Percentiles rank a stretch among this genome's conserved stretches.
Conservation (phyloP, 2,888 invertebrate species). For the Drosophila hamatofila region DNA sequence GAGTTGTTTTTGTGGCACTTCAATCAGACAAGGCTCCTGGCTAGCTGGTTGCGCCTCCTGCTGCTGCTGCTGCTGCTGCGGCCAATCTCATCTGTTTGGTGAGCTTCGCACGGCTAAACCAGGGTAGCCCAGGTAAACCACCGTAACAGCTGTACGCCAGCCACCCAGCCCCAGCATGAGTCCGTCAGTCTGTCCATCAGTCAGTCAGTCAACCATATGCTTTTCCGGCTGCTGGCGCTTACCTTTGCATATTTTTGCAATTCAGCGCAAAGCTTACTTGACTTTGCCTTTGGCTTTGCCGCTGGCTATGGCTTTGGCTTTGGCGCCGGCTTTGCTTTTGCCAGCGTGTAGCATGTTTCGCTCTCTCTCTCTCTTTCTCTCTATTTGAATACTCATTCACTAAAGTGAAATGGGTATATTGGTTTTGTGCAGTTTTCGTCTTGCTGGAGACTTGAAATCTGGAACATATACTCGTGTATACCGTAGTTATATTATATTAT, state of each 20-base stretch:
- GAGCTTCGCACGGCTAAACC: slow-evolving; percentile 3
- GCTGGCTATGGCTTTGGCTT: slow-evolving; percentile 10
- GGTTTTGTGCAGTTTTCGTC: no score
- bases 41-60: slow-evolving; percentile 1
- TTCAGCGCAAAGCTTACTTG: slow-evolving; percentile 79
- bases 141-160: slow-evolving; percentile 4
- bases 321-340: slow-evolving; percentile 39
- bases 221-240: slow-evolving; percentile 47
- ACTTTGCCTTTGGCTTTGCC: slow-evolving; percentile 48
- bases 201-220: slow-evolving; percentile 18
- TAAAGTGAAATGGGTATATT: no score
- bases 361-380: slow-evolving; percentile 17
- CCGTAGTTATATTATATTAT: no score
- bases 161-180: neutral
- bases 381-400: no score
- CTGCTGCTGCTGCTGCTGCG: slow-evolving; percentile 17
- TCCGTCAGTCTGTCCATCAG: neutral
- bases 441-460: no score
- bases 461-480: no score
- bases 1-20: slow-evolving; percentile 44
- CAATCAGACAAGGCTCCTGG: slow-evolving; percentile 47
- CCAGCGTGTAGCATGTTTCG: slow-evolving; percentile 58
- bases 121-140: slow-evolving; percentile 12
- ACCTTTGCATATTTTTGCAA: slow-evolving; percentile 83
- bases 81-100: slow-evolving; percentile 37